A percentile compares a stretch with the other conserved stretches of the same genome.
phyloP scores from a whole-genome alignment of 1,140 invertebrate species.

The Lysiphlebus fabarum region DNA sequence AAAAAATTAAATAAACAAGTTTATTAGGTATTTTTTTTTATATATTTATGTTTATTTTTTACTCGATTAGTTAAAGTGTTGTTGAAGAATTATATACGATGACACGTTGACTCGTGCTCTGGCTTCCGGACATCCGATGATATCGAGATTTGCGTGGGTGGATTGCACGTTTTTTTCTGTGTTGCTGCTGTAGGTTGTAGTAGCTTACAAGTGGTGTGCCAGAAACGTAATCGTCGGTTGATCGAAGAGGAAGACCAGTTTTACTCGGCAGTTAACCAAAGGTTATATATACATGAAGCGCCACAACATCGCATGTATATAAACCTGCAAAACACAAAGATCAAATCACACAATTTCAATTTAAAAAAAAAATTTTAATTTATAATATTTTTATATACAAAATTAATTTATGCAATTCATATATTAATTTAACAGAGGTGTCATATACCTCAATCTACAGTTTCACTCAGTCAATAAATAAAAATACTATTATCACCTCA shows the following conservation, averaged over 20 bases:
- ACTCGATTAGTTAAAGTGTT: constrained; percentile 2
- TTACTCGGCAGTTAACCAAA: not conserved
- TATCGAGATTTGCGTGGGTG: constrained; percentile 10
- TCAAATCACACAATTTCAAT: not conserved
- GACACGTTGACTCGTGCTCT: not conserved
- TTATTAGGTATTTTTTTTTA: too few relatives aligned
- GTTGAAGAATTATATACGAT: too few relatives aligned
- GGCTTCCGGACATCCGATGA: constrained; percentile 10
- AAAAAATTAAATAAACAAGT: too few relatives aligned
- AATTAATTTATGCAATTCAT: too few relatives aligned
- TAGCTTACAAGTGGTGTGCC: constrained; percentile 8
- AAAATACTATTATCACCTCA: not conserved
- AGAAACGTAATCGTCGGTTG: constrained; percentile 15
- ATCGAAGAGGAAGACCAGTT: constrained; percentile 5
- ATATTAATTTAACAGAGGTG: not conserved
- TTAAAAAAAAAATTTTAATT: constrained; percentile 14
- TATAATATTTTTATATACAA: too few relatives aligned
- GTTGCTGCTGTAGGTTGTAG: not conserved
- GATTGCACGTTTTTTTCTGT: not conserved
- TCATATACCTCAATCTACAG: too few relatives aligned
- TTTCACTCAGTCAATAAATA: not conserved
- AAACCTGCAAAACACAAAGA: constrained; percentile 1
- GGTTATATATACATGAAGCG: constrained; percentile 8
- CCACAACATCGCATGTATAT: constrained; percentile 6
- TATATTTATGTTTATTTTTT: not conserved